Evolutionary conservation across 2,888 invertebrate genomes (phyloP).

Genomic region (Stenichneumon culpator): DNA sequence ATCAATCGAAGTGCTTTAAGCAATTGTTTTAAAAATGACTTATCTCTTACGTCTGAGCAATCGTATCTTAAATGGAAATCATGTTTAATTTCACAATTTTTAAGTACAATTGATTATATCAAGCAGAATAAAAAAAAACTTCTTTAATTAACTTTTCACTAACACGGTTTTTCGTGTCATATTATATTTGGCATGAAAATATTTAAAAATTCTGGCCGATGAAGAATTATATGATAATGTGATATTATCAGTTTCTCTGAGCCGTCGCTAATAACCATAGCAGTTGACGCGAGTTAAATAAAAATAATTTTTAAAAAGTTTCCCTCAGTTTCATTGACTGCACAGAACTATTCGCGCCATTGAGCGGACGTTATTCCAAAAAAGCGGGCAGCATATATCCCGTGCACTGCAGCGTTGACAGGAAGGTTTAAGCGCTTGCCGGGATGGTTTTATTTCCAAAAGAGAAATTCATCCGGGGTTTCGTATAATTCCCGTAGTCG

Average conservation of each 20-base stretch:
- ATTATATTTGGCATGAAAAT: background rate
- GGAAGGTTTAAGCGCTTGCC: constrained; percentile 26
- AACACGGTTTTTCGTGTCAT: too few species aligned
- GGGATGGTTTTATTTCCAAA: constrained; percentile 41
- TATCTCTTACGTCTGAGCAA: background rate
- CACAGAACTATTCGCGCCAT: constrained; percentile 10
- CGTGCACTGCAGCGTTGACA: background rate
- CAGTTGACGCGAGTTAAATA: too few species aligned
- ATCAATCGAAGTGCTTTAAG: background rate
- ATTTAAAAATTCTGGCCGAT: background rate
- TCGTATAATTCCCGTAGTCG: constrained; percentile 51
- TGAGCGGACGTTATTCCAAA: constrained; percentile 11
- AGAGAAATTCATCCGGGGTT: constrained; percentile 44
- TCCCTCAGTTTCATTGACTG: constrained; percentile 1
- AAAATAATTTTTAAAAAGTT: background rate
- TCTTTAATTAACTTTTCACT: too few species aligned
- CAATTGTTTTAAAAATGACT: background rate
- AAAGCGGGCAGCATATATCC: background rate
- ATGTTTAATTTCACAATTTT: too few species aligned
- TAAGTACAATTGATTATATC: too few species aligned
- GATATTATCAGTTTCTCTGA: constrained; percentile 11
- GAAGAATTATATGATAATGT: constrained; percentile 11
- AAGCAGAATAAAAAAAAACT: too few species aligned
- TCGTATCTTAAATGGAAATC: too few species aligned
- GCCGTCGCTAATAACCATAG: too few species aligned